These are phyloP conservation scores for Oegoconia quadripuncta DNA, from an alignment of 2,888 invertebrate genomes.

Conservation along the genomic window DNA sequence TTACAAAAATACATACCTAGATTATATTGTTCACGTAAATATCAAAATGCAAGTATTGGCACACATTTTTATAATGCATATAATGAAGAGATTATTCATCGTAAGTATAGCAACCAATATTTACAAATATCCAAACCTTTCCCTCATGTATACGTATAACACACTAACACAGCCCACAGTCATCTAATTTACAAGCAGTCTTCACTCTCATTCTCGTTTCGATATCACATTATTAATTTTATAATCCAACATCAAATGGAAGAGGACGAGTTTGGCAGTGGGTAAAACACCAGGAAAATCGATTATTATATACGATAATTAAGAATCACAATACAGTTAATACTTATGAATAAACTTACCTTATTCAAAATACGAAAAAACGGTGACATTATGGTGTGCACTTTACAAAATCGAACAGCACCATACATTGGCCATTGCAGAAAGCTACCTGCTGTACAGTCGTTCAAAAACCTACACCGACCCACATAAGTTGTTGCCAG, in stretches of 20 bases:
- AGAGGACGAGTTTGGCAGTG: slow-evolving; percentile 59
- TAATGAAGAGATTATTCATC: not conserved
- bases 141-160: slow-evolving; percentile 3
- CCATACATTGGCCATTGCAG: not conserved
- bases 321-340: slow-evolving; percentile 75
- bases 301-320: slow-evolving; percentile 61
- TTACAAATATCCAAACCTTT: slow-evolving; percentile 7
- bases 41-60: slow-evolving; percentile 1
- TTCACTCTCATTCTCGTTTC: slow-evolving; percentile 30
- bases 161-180: slow-evolving; percentile 17
- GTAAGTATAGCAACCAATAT: slow-evolving; percentile 10
- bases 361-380: slow-evolving; percentile 57
- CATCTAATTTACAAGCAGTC: slow-evolving; percentile 14
- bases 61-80: not conserved
- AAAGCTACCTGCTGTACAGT: not conserved
- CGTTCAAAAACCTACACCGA: no score
- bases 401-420: slow-evolving; percentile 17
- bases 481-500: no score
- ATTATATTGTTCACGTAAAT: no score
- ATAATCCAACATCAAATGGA: slow-evolving; percentile 44
- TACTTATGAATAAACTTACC: slow-evolving; percentile 68
- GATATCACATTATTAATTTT: slow-evolving; percentile 53
- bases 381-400: slow-evolving; percentile 48
- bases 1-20: no score
- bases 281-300: slow-evolving; percentile 44